Percentiles rank a stretch among this genome's conserved stretches.
phyloP scores from a whole-genome alignment of 2,888 invertebrate species.

The Conchocele bisecta region DNA sequence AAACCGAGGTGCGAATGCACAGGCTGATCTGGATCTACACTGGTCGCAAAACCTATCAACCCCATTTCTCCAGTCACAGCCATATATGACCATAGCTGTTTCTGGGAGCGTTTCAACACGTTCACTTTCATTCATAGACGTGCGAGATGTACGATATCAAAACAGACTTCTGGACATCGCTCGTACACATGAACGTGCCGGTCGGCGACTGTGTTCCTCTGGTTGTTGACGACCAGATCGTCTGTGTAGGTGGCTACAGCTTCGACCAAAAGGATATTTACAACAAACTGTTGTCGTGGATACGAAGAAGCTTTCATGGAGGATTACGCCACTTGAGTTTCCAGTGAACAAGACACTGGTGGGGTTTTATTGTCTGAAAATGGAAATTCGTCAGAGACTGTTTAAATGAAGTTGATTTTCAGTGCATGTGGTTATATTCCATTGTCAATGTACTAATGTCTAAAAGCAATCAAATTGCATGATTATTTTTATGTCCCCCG shows the following conservation, averaged over 20 bases:
- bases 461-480: too few relatives aligned
- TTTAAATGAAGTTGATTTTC: background rate
- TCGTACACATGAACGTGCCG: constrained; percentile 6
- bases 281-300: constrained; percentile 5
- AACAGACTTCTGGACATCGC: constrained; percentile 10
- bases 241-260: constrained; percentile 28
- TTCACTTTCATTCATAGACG: too few relatives aligned
- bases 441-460: too few relatives aligned
- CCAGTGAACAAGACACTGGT: constrained; percentile 7
- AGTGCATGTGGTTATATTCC: too few relatives aligned
- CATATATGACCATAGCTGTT: too few relatives aligned
- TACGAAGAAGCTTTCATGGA: background rate
- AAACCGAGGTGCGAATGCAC: too few relatives aligned
- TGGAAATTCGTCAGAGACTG: background rate
- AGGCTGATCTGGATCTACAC: too few relatives aligned
- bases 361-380: constrained; percentile 9
- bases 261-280: constrained; percentile 13
- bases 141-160: constrained; percentile 5
- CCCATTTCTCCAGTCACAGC: too few relatives aligned
- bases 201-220: constrained; percentile 8
- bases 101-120: too few relatives aligned
- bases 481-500: too few relatives aligned
- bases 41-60: too few relatives aligned
- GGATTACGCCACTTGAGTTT: background rate
- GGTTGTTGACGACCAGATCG: background rate